Evolutionary conservation across 2,888 invertebrate genomes (phyloP).

Genomic region (Entomobrya proxima): DNA sequence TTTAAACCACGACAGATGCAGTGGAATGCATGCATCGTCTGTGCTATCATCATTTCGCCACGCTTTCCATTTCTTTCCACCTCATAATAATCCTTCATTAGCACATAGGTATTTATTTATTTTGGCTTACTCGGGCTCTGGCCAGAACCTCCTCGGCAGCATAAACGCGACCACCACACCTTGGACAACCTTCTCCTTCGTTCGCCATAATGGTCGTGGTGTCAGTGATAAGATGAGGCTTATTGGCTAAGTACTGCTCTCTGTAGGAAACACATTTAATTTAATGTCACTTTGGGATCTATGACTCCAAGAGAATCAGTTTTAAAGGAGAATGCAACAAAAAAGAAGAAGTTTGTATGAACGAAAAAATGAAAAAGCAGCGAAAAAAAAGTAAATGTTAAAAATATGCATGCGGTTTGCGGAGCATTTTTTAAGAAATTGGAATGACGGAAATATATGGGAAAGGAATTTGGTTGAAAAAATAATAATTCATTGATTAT

Average conservation of each 20-base stretch:
- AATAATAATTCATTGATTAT: background rate
- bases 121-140: conserved; percentile 82
- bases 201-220: conserved; percentile 86
- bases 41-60: too few relatives aligned
- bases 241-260: conserved; percentile 75
- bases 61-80: background rate
- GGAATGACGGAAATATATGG: too few relatives aligned
- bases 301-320: background rate
- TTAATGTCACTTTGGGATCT: background rate
- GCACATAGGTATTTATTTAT: background rate
- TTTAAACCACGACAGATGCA: too few relatives aligned
- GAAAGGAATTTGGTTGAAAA: background rate
- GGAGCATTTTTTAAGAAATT: too few relatives aligned
- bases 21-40: too few relatives aligned
- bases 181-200: conserved; percentile 91
- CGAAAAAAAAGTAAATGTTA: too few relatives aligned
- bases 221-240: conserved; percentile 81
- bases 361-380: too few relatives aligned
- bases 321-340: conserved; percentile 19
- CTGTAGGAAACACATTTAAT: conserved; percentile 51
- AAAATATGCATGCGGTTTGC: too few relatives aligned
- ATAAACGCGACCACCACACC: conserved; percentile 93
- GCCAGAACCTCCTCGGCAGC: conserved; percentile 96
- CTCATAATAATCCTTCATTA: background rate
- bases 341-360: too few relatives aligned